Base-by-base conservation (phyloP, 1,140 invertebrate species). In the Drosophila dunni region DNA sequence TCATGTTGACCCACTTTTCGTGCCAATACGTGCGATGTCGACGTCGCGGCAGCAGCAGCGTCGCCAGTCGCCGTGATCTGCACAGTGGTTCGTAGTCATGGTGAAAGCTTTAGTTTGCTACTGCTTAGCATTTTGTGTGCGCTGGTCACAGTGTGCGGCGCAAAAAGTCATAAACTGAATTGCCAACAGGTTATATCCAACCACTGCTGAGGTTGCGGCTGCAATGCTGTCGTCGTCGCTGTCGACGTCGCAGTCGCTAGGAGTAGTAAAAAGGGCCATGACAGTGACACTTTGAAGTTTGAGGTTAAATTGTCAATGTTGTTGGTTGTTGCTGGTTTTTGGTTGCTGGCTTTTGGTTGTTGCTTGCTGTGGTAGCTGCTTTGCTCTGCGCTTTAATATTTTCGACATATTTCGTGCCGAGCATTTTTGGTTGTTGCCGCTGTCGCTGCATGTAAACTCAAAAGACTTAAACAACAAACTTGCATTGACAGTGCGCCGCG, bases 241-340 rank as follows among this genome's bases (percentile, higher is more conserved):
- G 57, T 40, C 17, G 54, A 20, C n/a, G 65, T 65, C 63, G 57
- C 54, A 36, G 75, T 70, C 65, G 61, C 64, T 50, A 54, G 20
- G 78, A 73, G 78, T 71, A 91, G 83, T 91, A 91, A 91, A 91
- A 91, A 91, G 89, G 89, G 89, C 89, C 88, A 85, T 91, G 89
- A 89, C 89, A 91, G 89, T 91, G 89, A 91, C 89, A 91, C 89
- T 91, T 82, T 85, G 79, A 91, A 91, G 89, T 91, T 91, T 91
- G 89, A 91, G 89, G 89, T 91, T 91, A 85, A 77, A 78, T 88
- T 75, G 72, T 79, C 79, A 88, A 82, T 90, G 85, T 77, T 77
- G 71, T 75, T 82, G 72, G 62, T 79, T 75, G 80, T n/a, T 71
- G 54, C 63, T 60, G 65, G 51, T 69, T 53, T 38, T 40, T 50